Base-by-base conservation (phyloP, 2,113 vertebrate genomes). In the Cryptotis parvus region DNA sequence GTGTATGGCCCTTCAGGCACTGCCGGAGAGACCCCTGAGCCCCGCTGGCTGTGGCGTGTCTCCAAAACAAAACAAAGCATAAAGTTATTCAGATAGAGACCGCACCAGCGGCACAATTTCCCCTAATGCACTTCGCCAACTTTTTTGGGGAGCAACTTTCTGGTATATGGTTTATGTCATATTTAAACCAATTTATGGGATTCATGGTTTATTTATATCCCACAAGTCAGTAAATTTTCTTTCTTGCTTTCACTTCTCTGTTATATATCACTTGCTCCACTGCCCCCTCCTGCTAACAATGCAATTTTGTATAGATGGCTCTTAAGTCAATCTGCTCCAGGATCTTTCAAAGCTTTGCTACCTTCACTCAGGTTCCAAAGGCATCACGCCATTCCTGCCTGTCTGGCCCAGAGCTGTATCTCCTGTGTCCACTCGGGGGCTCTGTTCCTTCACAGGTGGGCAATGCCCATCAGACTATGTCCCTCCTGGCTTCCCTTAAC, bases 121-220 rank as follows among this genome's bases (percentile, higher is more conserved):
- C 78, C 41, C 29, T 73, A 66, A 35, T 65, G 20, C 83, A 79
- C 77, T 43, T 80, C 92, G 81, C 35, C 74, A 72, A 63, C 18
- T 12, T 22, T 83, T 78, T 84, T 77, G 84, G 87, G 73, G 84
- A 49, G 10, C 37, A 41, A 73, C n/a, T 9, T 78, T 65, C 39
- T 91, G 84, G 89, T 84, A 74, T 73, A 35, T 20, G 45, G 37
- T 16, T 49, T 49, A 49, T 49, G 14, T 49, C 45, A 49, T 10
- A 49, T 49, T 49, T 49, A 49, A 49, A 49, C n/a, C 86, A 41
- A 81, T 58, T 63, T 41, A 27, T 2, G 69, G 55, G 66, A 89
- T 94, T 91, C 45, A 70, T 39, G 18, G 65, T 49, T 89, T 29
- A 66, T 31, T 66, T 84, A 92, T 69, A 35, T 75, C 39, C 26